These are phyloP conservation scores for Drosophila orena DNA, from an alignment of 1,140 invertebrate genomes.

Conservation along the genomic window DNA sequence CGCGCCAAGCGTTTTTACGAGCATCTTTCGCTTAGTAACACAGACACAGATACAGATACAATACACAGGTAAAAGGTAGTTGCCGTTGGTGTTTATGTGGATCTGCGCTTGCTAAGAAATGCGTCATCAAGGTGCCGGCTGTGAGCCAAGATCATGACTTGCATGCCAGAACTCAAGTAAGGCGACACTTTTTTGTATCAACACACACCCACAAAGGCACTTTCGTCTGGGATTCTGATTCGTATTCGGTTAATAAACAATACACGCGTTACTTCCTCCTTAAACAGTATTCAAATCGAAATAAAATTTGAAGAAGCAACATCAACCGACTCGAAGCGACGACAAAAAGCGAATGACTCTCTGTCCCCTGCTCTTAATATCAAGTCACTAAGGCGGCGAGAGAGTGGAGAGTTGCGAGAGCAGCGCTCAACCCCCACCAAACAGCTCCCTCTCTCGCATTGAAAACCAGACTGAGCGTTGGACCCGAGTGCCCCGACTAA, in stretches of 20 bases:
- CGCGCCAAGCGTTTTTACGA: conserved; percentile 70
- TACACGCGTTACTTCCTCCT: conserved; percentile 22
- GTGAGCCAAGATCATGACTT: conserved; percentile 73
- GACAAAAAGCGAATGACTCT: conserved; percentile 42
- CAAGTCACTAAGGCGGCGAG: conserved; percentile 59
- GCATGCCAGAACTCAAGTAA: conserved; percentile 49
- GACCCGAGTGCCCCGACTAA: too few species aligned
- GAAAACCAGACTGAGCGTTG: not conserved
- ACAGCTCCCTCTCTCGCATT: conserved; percentile 8
- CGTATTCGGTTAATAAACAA: conserved; percentile 27
- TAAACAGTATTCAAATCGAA: conserved; percentile 24
- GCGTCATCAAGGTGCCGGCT: conserved; percentile 78
- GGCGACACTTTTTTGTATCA: conserved; percentile 18
- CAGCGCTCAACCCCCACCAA: conserved; percentile 33
- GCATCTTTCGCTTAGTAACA: conserved; percentile 49
- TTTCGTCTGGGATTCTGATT: conserved; percentile 1
- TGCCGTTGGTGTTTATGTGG: conserved; percentile 26
- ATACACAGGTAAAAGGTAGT: conserved; percentile 26
- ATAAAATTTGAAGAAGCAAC: conserved; percentile 8
- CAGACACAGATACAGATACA: conserved; percentile 31
- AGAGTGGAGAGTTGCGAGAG: conserved; percentile 32
- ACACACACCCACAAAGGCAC: conserved; percentile 10
- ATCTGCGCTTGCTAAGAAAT: conserved; percentile 48
- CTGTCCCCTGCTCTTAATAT: conserved; percentile 56
- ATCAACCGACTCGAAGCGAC: conserved; percentile 34